These are phyloP conservation scores for Sternarchorhynchus goeldii DNA, from an alignment of 2,797 vertebrate species.

Conservation along the genomic window DNA sequence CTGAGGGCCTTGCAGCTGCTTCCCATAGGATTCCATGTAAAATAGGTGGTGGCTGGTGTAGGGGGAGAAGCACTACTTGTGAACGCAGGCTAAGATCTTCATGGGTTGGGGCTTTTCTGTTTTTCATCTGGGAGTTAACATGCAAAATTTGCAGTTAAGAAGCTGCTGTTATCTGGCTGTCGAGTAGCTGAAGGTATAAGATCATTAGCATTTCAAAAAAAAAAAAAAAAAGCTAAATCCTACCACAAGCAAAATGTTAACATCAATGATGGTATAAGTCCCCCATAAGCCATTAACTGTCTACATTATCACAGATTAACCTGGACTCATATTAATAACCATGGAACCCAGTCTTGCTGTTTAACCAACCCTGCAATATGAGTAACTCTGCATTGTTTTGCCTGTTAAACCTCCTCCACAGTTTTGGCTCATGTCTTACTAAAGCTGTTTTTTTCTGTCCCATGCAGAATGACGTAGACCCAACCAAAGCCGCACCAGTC, in stretches of 20 bases:
- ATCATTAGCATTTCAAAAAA: too few relatives aligned
- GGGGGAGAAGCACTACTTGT: too few relatives aligned
- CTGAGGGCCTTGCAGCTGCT: too few relatives aligned
- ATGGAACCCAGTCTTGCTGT: neutral
- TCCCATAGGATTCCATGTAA: too few relatives aligned
- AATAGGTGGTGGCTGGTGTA: too few relatives aligned
- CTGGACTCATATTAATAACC: too few relatives aligned
- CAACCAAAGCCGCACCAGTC: slow-evolving; percentile 74
- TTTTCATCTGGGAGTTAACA: neutral
- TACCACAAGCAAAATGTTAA: too few relatives aligned
- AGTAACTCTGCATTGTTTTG: neutral
- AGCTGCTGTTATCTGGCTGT: neutral
- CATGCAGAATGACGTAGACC: slow-evolving; percentile 79
- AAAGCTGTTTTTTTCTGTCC: neutral
- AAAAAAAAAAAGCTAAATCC: neutral
- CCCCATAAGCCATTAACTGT: too few relatives aligned
- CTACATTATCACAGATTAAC: too few relatives aligned
- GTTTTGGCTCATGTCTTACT: neutral
- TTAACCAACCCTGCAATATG: neutral
- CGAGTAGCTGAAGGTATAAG: neutral
- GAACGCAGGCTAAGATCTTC: neutral
- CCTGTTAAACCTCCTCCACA: neutral
- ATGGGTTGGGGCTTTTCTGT: neutral
- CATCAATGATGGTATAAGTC: too few relatives aligned
- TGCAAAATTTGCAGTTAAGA: neutral